phyloP scores from a whole-genome alignment of 2,888 invertebrate genomes.

The Eretmocerus hayati region DNA sequence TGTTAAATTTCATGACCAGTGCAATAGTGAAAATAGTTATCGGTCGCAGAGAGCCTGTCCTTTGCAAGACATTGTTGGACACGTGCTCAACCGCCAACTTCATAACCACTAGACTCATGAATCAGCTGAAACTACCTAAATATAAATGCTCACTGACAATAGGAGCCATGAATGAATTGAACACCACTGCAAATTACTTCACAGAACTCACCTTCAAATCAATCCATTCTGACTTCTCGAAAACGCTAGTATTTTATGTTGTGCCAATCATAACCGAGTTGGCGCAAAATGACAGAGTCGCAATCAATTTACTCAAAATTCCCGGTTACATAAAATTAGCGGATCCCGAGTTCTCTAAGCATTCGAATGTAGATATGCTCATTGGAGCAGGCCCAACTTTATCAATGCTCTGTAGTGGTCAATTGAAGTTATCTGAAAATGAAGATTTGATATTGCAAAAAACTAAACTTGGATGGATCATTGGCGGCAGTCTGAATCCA shows the following conservation, averaged over 20 bases:
- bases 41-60: neutral
- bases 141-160: neutral
- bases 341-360: conserved; percentile 20
- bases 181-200: neutral
- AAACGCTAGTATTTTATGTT: neutral
- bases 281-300: neutral
- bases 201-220: neutral
- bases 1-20: neutral
- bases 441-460: conserved; percentile 21
- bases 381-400: conserved; percentile 15
- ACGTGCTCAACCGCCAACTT: neutral
- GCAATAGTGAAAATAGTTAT: neutral
- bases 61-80: neutral
- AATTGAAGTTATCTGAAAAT: conserved; percentile 14
- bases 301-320: conserved; percentile 4
- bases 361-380: conserved; percentile 12
- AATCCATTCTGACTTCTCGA: neutral
- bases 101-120: neutral
- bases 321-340: conserved; percentile 15
- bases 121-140: neutral
- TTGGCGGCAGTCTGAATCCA: conserved; percentile 5
- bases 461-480: conserved; percentile 21
- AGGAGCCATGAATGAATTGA: neutral
- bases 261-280: neutral
- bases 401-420: conserved; percentile 18